Evolutionary conservation across 1,140 invertebrate genomes (phyloP).

Genomic region (Maconellicoccus hirsutus): DNA sequence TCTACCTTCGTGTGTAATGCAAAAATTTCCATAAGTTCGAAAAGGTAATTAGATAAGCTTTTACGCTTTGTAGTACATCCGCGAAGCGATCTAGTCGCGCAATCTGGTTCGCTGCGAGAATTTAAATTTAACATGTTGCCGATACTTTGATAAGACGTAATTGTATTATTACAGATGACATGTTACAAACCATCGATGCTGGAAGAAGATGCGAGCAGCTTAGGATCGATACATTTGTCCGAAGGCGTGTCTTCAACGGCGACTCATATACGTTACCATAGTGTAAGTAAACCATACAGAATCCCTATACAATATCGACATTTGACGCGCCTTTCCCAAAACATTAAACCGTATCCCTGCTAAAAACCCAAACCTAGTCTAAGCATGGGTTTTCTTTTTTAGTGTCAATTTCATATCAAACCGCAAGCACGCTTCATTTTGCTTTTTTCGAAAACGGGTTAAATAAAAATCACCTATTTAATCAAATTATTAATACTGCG

Average conservation of each 20-base stretch:
- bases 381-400: too few species aligned
- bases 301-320: background rate
- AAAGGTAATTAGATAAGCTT: too few species aligned
- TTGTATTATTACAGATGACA: conserved; percentile 73
- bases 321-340: background rate
- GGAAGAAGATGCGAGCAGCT: conserved; percentile 66
- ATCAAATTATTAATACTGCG: background rate
- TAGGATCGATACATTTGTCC: conserved; percentile 65
- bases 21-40: too few species aligned
- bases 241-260: conserved; percentile 58
- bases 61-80: too few species aligned
- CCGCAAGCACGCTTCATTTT: background rate
- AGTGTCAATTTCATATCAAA: background rate
- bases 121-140: too few species aligned
- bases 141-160: too few species aligned
- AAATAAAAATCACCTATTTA: background rate
- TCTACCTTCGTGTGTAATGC: too few species aligned
- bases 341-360: background rate
- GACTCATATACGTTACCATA: conserved; percentile 67
- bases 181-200: conserved; percentile 74
- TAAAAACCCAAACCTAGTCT: too few species aligned
- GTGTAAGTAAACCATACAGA: conserved; percentile 41
- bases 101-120: too few species aligned
- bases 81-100: too few species aligned
- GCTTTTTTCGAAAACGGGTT: background rate